Percentiles rank a stretch among this genome's conserved stretches.
Conservation (phyloP, 2,113 vertebrate genomes). For the Eptatretus burgeri region DNA sequence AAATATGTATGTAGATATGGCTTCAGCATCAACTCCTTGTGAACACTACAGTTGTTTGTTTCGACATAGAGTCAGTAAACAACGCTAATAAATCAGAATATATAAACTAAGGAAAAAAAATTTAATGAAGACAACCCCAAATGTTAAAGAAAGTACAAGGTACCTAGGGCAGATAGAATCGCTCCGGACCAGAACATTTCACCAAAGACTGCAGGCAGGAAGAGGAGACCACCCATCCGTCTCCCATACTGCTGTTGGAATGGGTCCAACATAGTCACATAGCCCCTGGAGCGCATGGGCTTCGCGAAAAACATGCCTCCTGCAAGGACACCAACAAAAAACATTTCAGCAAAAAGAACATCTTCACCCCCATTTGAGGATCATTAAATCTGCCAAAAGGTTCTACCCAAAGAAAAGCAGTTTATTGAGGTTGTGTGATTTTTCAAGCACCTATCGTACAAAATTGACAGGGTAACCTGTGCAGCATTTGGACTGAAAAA, state of each 20-base stretch:
- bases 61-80: too few species aligned
- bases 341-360: not conserved
- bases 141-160: not conserved
- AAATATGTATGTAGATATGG: too few species aligned
- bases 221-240: conserved; percentile 74
- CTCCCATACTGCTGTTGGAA: conserved; percentile 86
- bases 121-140: too few species aligned
- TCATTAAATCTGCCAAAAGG: not conserved
- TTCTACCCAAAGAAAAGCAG: not conserved
- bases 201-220: conserved; percentile 79
- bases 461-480: too few species aligned
- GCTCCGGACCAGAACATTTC: conserved; percentile 99
- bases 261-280: conserved; percentile 88
- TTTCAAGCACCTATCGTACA: too few species aligned
- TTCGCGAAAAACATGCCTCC: conserved; percentile 92
- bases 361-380: not conserved
- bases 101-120: too few species aligned
- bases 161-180: conserved; percentile 80
- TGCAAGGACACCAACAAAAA: conserved; percentile 15
- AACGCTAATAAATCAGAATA: too few species aligned
- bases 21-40: too few species aligned
- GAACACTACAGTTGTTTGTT: too few species aligned
- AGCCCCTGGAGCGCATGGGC: conserved; percentile 72
- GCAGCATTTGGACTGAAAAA: too few species aligned
- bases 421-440: too few species aligned